phyloP scores from a whole-genome alignment of 2,888 invertebrate genomes.

The Microchrysa polita region DNA sequence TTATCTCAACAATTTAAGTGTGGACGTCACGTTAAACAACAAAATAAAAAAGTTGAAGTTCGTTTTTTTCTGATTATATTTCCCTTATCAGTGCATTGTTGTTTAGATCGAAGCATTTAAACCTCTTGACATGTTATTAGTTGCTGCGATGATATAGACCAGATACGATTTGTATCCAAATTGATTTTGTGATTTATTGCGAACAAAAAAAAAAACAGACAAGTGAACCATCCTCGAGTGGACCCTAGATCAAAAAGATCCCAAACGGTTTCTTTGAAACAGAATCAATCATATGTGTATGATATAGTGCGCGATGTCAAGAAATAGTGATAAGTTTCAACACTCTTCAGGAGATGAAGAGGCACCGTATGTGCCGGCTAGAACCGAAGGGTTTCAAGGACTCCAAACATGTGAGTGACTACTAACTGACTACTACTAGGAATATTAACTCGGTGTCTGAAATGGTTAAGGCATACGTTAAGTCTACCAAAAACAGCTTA shows the following conservation, averaged over 20 bases:
- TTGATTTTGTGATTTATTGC: background rate
- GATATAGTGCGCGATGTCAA: constrained; percentile 19
- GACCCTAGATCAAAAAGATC: background rate
- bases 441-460: too few relatives aligned
- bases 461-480: too few relatives aligned
- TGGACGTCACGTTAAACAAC: background rate
- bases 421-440: too few relatives aligned
- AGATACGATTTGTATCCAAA: constrained; percentile 1
- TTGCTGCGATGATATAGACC: constrained; percentile 23
- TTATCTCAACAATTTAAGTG: constrained; percentile 2
- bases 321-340: constrained; percentile 15
- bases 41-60: background rate
- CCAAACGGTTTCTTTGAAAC: background rate
- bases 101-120: background rate
- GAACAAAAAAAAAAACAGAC: background rate
- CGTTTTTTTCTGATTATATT: background rate
- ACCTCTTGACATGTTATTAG: background rate
- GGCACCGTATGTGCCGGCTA: constrained; percentile 23
- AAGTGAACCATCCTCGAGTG: background rate
- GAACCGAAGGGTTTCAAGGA: constrained; percentile 16
- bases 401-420: constrained; percentile 36
- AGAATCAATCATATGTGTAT: background rate
- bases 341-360: constrained; percentile 25
- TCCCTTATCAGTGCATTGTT: background rate
- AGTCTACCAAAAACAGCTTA: too few relatives aligned